Evolutionary conservation across 2,797 vertebrate genomes (phyloP).

Genomic region (Bucorvus abyssinicus): DNA sequence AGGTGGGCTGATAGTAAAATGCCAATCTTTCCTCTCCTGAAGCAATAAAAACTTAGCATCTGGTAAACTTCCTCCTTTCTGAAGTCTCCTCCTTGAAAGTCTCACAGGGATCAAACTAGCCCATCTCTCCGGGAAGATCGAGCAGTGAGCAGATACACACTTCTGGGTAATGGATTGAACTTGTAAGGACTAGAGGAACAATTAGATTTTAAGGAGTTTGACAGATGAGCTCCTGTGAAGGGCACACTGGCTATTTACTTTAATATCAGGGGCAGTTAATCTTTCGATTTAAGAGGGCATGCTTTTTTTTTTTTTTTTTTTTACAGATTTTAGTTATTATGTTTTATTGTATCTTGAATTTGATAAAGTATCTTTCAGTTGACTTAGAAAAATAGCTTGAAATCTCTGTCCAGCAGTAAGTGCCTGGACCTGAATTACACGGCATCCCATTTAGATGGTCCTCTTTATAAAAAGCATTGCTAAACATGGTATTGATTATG

Average conservation of each 20-base stretch:
- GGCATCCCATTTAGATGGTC: background rate
- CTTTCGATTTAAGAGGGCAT: background rate
- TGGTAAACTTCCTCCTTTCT: background rate
- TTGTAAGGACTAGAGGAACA: background rate
- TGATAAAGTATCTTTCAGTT: background rate
- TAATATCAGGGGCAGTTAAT: background rate
- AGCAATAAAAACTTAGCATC: background rate
- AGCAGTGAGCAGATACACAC: background rate
- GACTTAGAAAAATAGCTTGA: background rate
- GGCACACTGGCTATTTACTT: background rate
- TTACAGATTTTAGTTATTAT: background rate
- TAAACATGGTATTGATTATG: background rate
- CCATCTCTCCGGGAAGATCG: background rate
- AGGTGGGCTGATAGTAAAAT: background rate
- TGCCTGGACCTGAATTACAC: background rate
- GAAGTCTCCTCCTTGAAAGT: background rate
- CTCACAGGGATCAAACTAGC: background rate
- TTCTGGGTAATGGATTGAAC: background rate
- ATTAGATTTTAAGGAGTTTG: slow-evolving; percentile 9
- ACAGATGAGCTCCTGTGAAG: background rate
- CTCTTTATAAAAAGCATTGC: background rate
- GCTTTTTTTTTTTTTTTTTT: background rate
- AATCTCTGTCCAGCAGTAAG: background rate
- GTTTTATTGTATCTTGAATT: background rate
- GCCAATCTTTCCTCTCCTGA: background rate